Percentiles rank a stretch among this genome's conserved stretches.
phyloP scores from a whole-genome alignment of 2,113 vertebrate species.

The Thamnaconus septentrionalis region DNA sequence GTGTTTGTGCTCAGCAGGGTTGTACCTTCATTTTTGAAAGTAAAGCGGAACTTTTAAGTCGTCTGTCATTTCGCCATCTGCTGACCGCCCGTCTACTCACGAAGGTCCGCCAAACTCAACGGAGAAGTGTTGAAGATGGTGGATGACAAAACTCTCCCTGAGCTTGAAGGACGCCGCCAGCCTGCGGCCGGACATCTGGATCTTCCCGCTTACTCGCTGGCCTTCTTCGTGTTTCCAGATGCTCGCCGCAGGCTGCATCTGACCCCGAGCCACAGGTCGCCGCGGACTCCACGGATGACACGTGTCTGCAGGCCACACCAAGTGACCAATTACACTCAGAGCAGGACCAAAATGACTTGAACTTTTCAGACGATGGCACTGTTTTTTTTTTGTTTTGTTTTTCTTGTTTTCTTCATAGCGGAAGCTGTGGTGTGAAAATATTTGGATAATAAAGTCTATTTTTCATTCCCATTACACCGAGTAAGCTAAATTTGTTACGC shows the following conservation, averaged over 20 bases:
- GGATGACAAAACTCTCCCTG: conserved; percentile 83
- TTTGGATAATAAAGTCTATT: not conserved
- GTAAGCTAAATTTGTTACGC: too few relatives aligned
- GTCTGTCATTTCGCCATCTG: not conserved
- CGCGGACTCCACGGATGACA: not conserved
- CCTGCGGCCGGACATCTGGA: conserved; percentile 66
- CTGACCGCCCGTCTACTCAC: not conserved
- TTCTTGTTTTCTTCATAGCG: not conserved
- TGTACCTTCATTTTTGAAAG: not conserved
- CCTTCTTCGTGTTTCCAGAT: conserved; percentile 86
- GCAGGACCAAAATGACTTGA: not conserved
- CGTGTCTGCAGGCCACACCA: not conserved
- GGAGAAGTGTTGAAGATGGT: conserved; percentile 83
- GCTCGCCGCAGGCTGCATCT: conserved; percentile 78
- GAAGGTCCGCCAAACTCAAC: conserved; percentile 83
- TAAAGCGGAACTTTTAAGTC: too few relatives aligned
- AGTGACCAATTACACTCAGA: not conserved
- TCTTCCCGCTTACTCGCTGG: conserved; percentile 84
- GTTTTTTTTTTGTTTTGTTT: not conserved
- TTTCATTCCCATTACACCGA: not conserved
- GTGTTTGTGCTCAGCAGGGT: too few relatives aligned
- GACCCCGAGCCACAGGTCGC: not conserved
- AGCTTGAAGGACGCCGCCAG: conserved; percentile 70
- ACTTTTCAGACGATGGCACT: not conserved
- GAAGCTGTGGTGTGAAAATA: not conserved